Percentiles rank a stretch among this genome's conserved stretches.
phyloP scores from a whole-genome alignment of 2,113 vertebrate species.

The Trogon surrucura region DNA sequence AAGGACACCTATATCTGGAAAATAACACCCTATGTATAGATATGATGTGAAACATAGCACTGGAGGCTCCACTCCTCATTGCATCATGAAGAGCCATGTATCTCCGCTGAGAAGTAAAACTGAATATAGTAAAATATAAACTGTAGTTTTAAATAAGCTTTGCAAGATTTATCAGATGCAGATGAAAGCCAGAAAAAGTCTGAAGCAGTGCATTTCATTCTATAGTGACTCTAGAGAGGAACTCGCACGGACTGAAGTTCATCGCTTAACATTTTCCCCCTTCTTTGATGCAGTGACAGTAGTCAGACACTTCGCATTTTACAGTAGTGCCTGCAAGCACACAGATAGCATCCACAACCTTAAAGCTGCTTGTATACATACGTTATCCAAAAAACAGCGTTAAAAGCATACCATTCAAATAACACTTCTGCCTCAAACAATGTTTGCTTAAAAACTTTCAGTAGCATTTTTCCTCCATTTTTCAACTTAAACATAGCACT shows the following conservation, averaged over 20 bases:
- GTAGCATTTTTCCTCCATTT: background rate
- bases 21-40: background rate
- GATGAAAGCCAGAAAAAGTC: background rate
- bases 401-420: background rate
- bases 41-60: background rate
- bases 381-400: background rate
- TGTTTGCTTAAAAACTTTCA: background rate
- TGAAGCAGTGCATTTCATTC: background rate
- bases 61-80: background rate
- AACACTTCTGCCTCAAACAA: background rate
- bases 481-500: background rate
- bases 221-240: background rate
- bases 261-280: background rate
- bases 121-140: background rate
- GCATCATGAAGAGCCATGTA: background rate
- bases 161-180: background rate
- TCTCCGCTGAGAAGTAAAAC: background rate
- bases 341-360: background rate
- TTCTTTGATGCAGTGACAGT: background rate
- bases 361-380: background rate
- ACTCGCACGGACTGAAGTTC: background rate
- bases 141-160: background rate
- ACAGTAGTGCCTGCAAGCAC: background rate
- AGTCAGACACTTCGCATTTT: background rate
- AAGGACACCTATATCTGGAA: background rate